phyloP scores from a whole-genome alignment of 2,797 vertebrate genomes.

The Platyrinchus mystaceus region DNA sequence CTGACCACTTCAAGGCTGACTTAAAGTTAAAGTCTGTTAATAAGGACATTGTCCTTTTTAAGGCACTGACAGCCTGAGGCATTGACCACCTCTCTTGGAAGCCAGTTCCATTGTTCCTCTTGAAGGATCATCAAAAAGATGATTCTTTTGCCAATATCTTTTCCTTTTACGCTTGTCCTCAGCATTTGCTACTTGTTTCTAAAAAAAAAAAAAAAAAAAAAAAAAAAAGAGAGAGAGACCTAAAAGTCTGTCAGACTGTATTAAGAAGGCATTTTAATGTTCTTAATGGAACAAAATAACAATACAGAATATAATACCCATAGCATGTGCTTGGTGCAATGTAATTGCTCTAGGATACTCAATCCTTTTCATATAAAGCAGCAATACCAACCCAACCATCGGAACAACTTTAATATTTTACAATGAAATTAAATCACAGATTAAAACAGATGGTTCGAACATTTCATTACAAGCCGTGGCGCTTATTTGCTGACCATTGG shows the following conservation, averaged over 20 bases:
- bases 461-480: constrained; percentile 29
- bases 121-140: not conserved
- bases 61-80: not conserved
- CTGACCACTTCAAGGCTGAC: not conserved
- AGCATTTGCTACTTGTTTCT: not conserved
- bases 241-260: not conserved
- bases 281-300: constrained; percentile 34
- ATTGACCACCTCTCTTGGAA: not conserved
- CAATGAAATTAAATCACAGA: constrained; percentile 51
- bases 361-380: constrained; percentile 33
- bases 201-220: not conserved
- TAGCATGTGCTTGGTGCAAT: constrained; percentile 1
- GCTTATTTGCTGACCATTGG: constrained; percentile 65
- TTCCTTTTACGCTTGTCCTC: not conserved
- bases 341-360: constrained; percentile 55
- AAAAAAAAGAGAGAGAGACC: not conserved
- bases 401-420: constrained; percentile 58
- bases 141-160: not conserved
- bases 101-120: not conserved
- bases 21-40: not conserved
- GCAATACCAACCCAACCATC: not conserved
- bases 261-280: not conserved
- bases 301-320: constrained; percentile 21
- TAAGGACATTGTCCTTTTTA: not conserved
- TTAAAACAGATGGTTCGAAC: constrained; percentile 60